Conservation (phyloP, 2,888 invertebrate genomes). For the Bruchidius siliquastri region DNA sequence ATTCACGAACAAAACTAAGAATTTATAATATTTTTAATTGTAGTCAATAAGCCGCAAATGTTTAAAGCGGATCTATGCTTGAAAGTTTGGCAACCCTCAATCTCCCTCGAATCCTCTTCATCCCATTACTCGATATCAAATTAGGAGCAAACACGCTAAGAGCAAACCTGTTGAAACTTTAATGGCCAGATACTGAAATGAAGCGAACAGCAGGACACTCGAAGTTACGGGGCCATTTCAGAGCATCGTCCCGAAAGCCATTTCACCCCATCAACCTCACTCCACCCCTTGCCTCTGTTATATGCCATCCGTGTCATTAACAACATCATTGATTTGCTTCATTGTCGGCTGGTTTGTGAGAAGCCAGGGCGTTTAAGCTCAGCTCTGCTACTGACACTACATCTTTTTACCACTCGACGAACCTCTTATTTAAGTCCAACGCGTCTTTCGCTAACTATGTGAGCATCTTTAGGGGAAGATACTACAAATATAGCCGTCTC, state of each 20-base stretch:
- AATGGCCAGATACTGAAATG: conserved; percentile 21
- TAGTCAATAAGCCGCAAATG: not conserved
- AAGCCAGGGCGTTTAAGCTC: no score
- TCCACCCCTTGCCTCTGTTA: not conserved
- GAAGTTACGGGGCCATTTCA: not conserved
- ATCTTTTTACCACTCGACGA: no score
- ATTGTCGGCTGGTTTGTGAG: no score
- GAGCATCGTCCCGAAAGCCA: not conserved
- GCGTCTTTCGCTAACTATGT: no score
- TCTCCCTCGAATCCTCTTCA: not conserved
- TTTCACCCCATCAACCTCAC: not conserved
- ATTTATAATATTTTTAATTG: no score
- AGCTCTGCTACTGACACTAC: no score
- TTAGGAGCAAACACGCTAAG: not conserved
- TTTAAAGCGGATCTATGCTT: not conserved
- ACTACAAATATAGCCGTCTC: no score
- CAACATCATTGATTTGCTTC: no score
- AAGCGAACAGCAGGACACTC: not conserved
- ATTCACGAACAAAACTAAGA: no score
- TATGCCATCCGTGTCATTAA: not conserved
- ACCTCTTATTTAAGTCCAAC: no score
- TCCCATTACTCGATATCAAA: not conserved
- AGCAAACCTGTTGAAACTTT: conserved; percentile 12
- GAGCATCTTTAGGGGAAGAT: no score
- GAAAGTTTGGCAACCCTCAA: not conserved